Conservation (phyloP, 1,140 invertebrate species). For the Achatina immaculata region DNA sequence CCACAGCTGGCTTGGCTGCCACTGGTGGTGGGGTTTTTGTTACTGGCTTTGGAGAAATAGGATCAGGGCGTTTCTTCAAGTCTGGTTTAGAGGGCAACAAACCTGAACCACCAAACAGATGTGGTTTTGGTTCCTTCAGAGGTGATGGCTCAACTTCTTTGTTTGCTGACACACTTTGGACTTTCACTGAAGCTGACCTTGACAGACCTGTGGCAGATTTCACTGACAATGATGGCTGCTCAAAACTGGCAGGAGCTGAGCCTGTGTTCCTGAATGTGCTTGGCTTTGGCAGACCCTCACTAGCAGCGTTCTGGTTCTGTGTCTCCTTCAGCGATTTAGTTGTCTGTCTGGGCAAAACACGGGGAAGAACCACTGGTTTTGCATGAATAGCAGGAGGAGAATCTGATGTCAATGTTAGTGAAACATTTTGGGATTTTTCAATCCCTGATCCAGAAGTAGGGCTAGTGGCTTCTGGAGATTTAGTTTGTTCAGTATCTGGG, state of each 20-base stretch:
- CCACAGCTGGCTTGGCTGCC: not conserved
- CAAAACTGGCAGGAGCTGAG: not conserved
- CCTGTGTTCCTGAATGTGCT: not conserved
- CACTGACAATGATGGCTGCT: not conserved
- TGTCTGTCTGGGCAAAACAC: constrained; percentile 1
- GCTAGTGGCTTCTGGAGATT: too few species aligned
- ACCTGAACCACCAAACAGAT: not conserved
- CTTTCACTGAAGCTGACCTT: not conserved
- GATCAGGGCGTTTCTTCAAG: not conserved
- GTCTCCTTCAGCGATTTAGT: constrained; percentile 14
- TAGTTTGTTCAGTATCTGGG: not conserved
- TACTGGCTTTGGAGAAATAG: not conserved
- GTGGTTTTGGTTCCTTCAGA: not conserved
- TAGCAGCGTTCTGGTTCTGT: constrained; percentile 12
- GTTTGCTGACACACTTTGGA: too few species aligned
- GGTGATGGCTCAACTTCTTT: not conserved
- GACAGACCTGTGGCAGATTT: not conserved
- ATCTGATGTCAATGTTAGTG: not conserved
- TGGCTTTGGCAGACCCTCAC: not conserved
- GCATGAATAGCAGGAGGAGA: not conserved
- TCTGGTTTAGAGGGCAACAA: not conserved
- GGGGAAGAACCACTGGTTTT: constrained; percentile 7
- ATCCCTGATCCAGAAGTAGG: not conserved
- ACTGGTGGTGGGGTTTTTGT: constrained; percentile 11
- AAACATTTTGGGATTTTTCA: not conserved